Base-by-base conservation (phyloP, 2,888 invertebrate species). In the Seira musarum region DNA sequence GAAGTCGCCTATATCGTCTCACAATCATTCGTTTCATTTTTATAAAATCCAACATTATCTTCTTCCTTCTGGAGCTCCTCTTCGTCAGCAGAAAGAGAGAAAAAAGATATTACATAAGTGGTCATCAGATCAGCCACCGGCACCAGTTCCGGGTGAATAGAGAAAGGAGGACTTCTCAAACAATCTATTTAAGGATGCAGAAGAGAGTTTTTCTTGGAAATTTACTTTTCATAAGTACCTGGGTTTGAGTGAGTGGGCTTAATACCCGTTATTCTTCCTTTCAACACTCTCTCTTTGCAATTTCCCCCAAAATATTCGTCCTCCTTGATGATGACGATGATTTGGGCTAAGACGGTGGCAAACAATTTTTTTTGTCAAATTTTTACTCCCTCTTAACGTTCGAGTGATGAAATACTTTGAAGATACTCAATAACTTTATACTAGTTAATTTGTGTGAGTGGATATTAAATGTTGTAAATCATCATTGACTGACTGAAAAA, bases 161-260 rank as follows among this genome's bases (percentile, higher is more conserved):
- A 46, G 49, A 57, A 63, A 49, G 71, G 71, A 64, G 64, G 46
- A 71, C 61, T 53, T 71, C 25, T 64, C 64, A 66, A 61, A 61
- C 3, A 17, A 17, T 53, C 53, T 19, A 24, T 25, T 10, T 15
- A 8, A 64, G 21, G 24, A 25, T 64, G 64, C 25, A 64, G 17
- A 35, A 68, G 24, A 66, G 24, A 17, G 24, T 53, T 53, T 53
- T 53, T n/a, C 17, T 17, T 53, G 53, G 53, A 53, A 13, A 53
- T 8, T 8, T n/a, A 53, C 13, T 8, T 53, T 17, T 3, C 15
- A 13, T 8, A 53, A 53, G 6, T 40, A 13, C 76, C 81, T 85
- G 88, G 90, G 91, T 91, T 90, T 90, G 92, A 92, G 93, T 93
- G 91, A 91, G 94, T 93, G 96, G 96, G 96, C 90, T 89, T 89